These are phyloP conservation scores for Drosophila monieri DNA, from an alignment of 2,888 invertebrate species.

Conservation along the genomic window DNA sequence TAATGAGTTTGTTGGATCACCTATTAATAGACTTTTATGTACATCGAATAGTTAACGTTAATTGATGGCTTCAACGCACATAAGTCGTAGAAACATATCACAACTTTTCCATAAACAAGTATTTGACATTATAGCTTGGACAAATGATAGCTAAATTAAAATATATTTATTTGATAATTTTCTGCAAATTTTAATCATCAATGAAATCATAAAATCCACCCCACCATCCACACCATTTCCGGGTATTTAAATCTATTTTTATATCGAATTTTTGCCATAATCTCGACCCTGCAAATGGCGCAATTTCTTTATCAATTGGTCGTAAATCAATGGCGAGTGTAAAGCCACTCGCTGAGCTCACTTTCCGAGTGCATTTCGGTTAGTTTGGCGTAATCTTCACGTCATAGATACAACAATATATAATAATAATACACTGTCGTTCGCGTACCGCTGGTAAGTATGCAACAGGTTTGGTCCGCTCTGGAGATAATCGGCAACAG, in stretches of 20 bases:
- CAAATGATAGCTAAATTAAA: too few relatives aligned
- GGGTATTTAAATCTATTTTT: slow-evolving; percentile 4
- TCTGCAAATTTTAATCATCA: not conserved
- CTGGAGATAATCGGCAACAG: slow-evolving; percentile 61
- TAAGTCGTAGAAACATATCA: not conserved
- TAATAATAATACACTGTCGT: slow-evolving; percentile 9
- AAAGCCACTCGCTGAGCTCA: slow-evolving; percentile 13
- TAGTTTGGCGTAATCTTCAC: slow-evolving; percentile 20
- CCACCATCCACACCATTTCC: not conserved
- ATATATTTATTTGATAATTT: too few relatives aligned
- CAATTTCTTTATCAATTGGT: slow-evolving; percentile 29
- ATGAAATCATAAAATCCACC: not conserved
- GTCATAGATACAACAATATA: slow-evolving; percentile 39
- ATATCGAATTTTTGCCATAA: slow-evolving; percentile 12
- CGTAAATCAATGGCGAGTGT: slow-evolving; percentile 31
- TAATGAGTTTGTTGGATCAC: slow-evolving; percentile 52
- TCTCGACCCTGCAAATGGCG: slow-evolving; percentile 25
- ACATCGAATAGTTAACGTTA: slow-evolving; percentile 39
- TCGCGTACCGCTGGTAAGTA: slow-evolving; percentile 38
- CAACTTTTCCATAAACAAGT: too few relatives aligned
- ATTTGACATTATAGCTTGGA: too few relatives aligned
- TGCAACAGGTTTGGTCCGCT: slow-evolving; percentile 64
- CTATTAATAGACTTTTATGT: slow-evolving; percentile 50
- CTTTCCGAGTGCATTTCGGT: slow-evolving; percentile 28
- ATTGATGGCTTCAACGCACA: slow-evolving; percentile 38